Evolutionary conservation across 2,113 vertebrate species (phyloP).

Genomic region (Sturnira hondurensis): DNA sequence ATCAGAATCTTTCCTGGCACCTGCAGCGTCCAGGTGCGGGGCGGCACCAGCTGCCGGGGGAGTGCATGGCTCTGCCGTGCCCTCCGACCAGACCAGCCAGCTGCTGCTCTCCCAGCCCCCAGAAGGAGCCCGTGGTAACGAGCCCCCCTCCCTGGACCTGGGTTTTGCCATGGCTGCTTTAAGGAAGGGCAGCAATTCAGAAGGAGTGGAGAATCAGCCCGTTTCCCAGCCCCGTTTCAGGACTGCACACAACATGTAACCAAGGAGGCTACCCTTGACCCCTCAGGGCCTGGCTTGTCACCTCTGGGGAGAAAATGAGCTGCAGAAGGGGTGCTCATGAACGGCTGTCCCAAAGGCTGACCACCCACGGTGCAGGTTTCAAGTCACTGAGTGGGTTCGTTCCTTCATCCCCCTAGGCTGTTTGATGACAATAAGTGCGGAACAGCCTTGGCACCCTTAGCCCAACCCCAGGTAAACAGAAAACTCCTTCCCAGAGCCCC

Average conservation of each 20-base stretch:
- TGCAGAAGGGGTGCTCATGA: background rate
- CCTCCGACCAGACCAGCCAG: background rate
- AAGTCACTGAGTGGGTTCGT: background rate
- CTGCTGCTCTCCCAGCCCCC: fast-evolving
- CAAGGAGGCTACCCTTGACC: fast-evolving
- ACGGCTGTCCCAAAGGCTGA: background rate
- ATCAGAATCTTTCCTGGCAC: background rate
- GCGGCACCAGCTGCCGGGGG: background rate
- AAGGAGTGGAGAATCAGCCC: background rate
- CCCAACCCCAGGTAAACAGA: background rate
- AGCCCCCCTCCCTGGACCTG: background rate
- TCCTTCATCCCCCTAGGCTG: background rate
- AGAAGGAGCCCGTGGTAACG: background rate
- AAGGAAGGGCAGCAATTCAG: background rate
- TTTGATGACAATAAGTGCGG: fast-evolving
- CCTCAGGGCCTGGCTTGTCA: background rate
- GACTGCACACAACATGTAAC: background rate
- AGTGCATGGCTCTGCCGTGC: background rate
- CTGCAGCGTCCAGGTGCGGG: background rate
- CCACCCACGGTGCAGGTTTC: too few relatives aligned
- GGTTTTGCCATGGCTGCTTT: background rate
- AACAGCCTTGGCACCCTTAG: background rate
- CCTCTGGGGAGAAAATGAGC: background rate
- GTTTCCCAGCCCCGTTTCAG: background rate
- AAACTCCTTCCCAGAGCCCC: background rate